Conservation (phyloP, 2,113 vertebrate species). For the Chamaetylas fuelleborni region DNA sequence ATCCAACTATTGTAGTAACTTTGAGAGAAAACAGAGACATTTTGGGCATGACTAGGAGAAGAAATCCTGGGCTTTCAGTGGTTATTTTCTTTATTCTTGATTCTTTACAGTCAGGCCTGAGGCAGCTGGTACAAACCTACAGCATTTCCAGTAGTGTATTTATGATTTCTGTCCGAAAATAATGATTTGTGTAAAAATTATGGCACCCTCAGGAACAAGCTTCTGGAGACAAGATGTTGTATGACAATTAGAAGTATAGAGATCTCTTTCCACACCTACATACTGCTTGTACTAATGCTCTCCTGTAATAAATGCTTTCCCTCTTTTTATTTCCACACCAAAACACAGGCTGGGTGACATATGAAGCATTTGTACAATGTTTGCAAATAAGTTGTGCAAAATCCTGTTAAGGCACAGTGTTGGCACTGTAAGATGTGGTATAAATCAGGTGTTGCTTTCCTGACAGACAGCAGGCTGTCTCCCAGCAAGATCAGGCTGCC, state of each 20-base stretch:
- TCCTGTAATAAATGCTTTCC: neutral
- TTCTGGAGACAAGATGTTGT: conserved; percentile 1
- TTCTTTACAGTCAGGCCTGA: neutral
- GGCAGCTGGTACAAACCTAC: neutral
- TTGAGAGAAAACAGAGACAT: neutral
- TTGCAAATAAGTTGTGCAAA: neutral
- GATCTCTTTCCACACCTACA: neutral
- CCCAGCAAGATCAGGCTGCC: neutral
- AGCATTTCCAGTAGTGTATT: neutral
- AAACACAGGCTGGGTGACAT: neutral
- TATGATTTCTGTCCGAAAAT: neutral
- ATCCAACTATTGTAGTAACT: neutral
- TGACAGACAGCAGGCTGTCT: neutral
- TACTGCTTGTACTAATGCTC: neutral
- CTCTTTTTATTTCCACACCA: neutral
- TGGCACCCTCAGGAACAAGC: neutral
- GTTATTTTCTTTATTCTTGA: neutral
- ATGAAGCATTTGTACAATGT: neutral
- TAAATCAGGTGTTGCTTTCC: neutral
- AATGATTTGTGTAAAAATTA: neutral
- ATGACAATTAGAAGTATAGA: neutral
- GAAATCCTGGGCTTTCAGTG: neutral
- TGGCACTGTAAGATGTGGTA: neutral
- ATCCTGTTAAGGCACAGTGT: neutral
- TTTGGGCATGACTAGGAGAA: neutral